phyloP scores from a whole-genome alignment of 2,113 vertebrate genomes.

The Gallinago jamesoni region DNA sequence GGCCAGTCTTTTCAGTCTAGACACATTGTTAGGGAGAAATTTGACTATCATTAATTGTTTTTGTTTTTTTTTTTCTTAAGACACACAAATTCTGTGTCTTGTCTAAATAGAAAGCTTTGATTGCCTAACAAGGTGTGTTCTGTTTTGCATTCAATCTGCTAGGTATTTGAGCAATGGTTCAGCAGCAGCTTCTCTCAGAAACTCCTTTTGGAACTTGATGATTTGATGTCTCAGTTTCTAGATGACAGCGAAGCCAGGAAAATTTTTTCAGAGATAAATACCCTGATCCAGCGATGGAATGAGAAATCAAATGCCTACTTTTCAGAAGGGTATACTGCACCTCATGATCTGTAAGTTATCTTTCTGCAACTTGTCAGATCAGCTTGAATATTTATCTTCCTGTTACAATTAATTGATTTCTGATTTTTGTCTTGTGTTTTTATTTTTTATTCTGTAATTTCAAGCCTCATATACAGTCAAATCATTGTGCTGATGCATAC shows the following conservation, averaged over 20 bases:
- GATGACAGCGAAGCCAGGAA: not conserved
- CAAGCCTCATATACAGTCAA: not conserved
- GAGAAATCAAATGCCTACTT: not conserved
- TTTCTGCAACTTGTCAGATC: not conserved
- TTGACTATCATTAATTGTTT: not conserved
- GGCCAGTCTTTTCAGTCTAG: not conserved
- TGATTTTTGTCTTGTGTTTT: not conserved
- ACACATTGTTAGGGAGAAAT: not conserved
- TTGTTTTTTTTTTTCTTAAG: not conserved
- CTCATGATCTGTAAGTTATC: slow-evolving; percentile 48
- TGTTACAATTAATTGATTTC: not conserved
- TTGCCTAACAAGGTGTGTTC: not conserved
- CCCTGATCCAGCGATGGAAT: not conserved
- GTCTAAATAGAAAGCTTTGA: not conserved
- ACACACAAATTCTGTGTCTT: not conserved
- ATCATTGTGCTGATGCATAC: not conserved
- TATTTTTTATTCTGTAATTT: not conserved
- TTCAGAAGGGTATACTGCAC: not conserved
- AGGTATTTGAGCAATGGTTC: slow-evolving; percentile 60
- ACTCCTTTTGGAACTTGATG: not conserved
- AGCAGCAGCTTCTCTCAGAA: not conserved
- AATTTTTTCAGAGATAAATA: not conserved
- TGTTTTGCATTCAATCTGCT: not conserved
- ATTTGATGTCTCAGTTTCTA: not conserved
- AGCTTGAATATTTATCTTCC: not conserved